These are phyloP conservation scores for Eriosoma lanigerum DNA, from an alignment of 1,140 invertebrate genomes.

Conservation along the genomic window DNA sequence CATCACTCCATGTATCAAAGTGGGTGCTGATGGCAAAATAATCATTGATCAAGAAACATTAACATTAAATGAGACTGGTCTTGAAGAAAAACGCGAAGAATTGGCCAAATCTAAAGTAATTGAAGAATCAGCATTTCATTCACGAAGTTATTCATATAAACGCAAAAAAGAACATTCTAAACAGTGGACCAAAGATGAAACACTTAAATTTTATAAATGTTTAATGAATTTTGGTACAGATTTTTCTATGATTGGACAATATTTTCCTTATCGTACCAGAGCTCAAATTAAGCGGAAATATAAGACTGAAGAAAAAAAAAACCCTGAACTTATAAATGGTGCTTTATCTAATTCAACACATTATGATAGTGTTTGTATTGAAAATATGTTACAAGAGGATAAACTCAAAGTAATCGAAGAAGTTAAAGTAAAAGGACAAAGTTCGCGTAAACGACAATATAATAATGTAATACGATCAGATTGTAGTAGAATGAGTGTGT, in stretches of 20 bases:
- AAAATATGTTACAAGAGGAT: conserved; percentile 55
- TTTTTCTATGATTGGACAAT: conserved; percentile 80
- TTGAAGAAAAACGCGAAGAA: conserved; percentile 65
- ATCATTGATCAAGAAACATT: conserved; percentile 78
- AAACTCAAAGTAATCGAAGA: not conserved
- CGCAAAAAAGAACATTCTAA: conserved; percentile 56
- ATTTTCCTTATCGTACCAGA: conserved; percentile 77
- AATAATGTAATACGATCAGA: not conserved
- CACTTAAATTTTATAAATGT: conserved; percentile 83
- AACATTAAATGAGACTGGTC: conserved; percentile 71
- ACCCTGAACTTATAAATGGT: conserved; percentile 63
- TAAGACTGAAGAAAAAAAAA: conserved; percentile 67
- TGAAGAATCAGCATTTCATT: conserved; percentile 64
- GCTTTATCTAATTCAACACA: conserved; percentile 61
- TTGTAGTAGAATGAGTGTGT: conserved; percentile 32
- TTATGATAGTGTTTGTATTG: conserved; percentile 61
- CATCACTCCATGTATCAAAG: conserved; percentile 75
- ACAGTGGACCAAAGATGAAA: conserved; percentile 63
- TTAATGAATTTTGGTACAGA: conserved; percentile 84
- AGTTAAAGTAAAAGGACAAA: not conserved
- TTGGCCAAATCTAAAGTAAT: conserved; percentile 68
- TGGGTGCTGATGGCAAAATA: conserved; percentile 83
- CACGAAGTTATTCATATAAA: conserved; percentile 64
- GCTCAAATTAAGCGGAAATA: conserved; percentile 80
- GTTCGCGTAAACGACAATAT: conserved; percentile 1